Percentiles rank a stretch among this genome's conserved stretches.
These are phyloP conservation scores for Crotalus viridis DNA, from an alignment of 2,113 vertebrate genomes.

Conservation along the genomic window DNA sequence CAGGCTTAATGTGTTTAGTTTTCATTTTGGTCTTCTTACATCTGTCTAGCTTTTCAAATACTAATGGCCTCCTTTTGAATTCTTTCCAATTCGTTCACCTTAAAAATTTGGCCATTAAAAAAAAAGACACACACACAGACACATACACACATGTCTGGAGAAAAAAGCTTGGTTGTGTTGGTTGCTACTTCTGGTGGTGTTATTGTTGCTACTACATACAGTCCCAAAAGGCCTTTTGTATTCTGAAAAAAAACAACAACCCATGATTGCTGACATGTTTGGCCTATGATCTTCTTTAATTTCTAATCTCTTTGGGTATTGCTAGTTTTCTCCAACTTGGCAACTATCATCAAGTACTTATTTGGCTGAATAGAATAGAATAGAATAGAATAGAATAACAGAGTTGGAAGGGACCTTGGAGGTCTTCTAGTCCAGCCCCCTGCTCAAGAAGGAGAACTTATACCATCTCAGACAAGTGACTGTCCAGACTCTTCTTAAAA, in stretches of 20 bases:
- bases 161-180: neutral
- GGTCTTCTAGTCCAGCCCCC: too few species aligned
- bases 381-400: too few species aligned
- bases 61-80: slow-evolving; percentile 23
- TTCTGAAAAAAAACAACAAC: neutral
- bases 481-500: too few species aligned
- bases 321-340: neutral
- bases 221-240: neutral
- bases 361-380: neutral
- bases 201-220: neutral
- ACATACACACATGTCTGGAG: neutral
- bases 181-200: neutral
- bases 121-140: neutral
- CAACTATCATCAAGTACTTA: neutral
- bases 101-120: slow-evolving; percentile 7
- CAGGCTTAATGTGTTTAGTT: slow-evolving; percentile 14
- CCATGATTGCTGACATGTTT: slow-evolving; percentile 1
- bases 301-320: neutral
- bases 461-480: too few species aligned
- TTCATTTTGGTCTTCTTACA: slow-evolving; percentile 6
- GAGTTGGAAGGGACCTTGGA: too few species aligned
- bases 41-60: slow-evolving; percentile 20
- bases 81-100: slow-evolving; percentile 22
- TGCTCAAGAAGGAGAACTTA: too few species aligned
- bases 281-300: neutral